Base-by-base conservation (phyloP, 2,888 invertebrate genomes). In the Phengaris arion region DNA sequence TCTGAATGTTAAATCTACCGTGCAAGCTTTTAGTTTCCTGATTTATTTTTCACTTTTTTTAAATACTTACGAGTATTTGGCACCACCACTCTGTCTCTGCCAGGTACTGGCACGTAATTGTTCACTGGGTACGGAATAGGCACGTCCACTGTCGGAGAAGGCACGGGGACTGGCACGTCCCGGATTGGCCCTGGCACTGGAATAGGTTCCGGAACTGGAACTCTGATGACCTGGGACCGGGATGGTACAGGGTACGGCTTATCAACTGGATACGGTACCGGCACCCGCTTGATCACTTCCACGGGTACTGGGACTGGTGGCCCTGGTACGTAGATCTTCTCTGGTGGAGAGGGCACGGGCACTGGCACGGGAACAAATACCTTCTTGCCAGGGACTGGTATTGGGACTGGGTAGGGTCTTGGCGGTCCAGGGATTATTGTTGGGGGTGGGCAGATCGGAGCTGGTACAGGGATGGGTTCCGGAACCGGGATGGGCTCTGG, bases 401-500 rank as follows among this genome's bases (percentile, higher is more conserved):
- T 81, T 2, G 84, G 91, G 10, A 91, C 89, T 4, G 91, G 91
- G 80, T 86, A 88, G 2, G 90, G 90, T 74, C 89, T 88, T 5
- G 86, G 85, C 4, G 89, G 90, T 68, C 92, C 91, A 2, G 90
- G 91, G 64, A 91, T 84, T 2, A 87, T 75, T 51, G 85, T 80
- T 9, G 89, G 89, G 54, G 88, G 88, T 52, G 89, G 12, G 45
- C 64, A 64, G 13, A 35, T 12, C 59, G 74, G 57, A 15, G 15
- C 46, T 15, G 74, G 74, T 12, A 74, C 57, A 9, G 74, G 74
- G 1, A 12, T 12, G 15, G 74, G 74, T 48, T 59, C 69, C 7
- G 74, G 68, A 13, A 74, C 59, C 7, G 74, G 74, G 0, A 13
- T 22, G 45, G 74, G 74, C 15, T 54, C 64, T 7, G 74, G 55